These are phyloP conservation scores for Leptobrachium ailaonicum DNA, from an alignment of 2,113 vertebrate genomes.

Conservation along the genomic window DNA sequence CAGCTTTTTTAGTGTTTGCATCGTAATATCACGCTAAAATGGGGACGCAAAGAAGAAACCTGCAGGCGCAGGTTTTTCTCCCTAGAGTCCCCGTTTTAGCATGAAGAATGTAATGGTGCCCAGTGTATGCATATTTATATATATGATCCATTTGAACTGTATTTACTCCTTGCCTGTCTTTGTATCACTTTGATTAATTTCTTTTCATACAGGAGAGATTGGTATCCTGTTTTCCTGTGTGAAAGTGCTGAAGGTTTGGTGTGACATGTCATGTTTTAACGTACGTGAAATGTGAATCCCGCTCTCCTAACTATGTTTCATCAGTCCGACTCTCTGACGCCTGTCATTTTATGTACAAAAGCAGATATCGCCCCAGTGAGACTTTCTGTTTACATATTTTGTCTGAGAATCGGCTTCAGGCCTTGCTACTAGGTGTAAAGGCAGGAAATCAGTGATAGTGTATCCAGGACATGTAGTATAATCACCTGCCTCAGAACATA, in stretches of 20 bases:
- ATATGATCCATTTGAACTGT: too few relatives aligned
- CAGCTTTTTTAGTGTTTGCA: too few relatives aligned
- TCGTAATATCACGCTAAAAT: too few relatives aligned
- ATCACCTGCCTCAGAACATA: slow-evolving; percentile 23
- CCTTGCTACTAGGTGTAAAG: slow-evolving; percentile 56
- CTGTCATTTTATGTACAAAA: background rate
- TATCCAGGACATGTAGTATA: slow-evolving; percentile 53
- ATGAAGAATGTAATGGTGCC: too few relatives aligned
- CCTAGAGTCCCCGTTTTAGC: too few relatives aligned
- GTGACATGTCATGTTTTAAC: slow-evolving; percentile 4
- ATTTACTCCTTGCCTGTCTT: background rate
- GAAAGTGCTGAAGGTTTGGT: background rate
- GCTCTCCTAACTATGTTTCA: background rate
- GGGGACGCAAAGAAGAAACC: too few relatives aligned
- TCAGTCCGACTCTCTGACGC: background rate
- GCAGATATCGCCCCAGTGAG: background rate
- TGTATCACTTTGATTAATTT: background rate
- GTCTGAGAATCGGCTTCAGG: slow-evolving; percentile 53
- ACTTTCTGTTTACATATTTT: slow-evolving; percentile 49
- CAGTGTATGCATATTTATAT: too few relatives aligned
- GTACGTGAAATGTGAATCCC: background rate
- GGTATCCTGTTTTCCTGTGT: background rate
- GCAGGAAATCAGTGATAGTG: slow-evolving; percentile 57
- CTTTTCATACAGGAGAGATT: background rate
- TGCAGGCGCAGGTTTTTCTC: too few relatives aligned